Percentiles rank a stretch among this genome's conserved stretches.
Evolutionary conservation across 2,113 vertebrate genomes (phyloP).

Genomic region (Lota lota): DNA sequence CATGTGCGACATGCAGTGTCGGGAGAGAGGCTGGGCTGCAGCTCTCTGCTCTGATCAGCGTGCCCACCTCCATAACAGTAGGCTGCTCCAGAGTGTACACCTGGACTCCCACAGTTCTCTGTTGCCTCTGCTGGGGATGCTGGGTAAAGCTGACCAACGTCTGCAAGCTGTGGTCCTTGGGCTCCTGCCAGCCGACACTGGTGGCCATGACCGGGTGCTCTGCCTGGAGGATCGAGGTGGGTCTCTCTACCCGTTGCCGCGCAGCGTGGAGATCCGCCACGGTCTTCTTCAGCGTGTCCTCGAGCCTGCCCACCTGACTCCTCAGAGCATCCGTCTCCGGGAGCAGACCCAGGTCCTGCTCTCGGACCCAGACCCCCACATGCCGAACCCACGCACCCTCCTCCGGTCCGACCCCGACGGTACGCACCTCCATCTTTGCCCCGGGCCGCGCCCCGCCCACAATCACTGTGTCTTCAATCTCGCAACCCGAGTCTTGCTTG

Average conservation of each 20-base stretch:
- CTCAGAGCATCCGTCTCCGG: conserved; percentile 68
- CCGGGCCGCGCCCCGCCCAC: conserved; percentile 61
- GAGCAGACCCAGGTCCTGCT: conserved; percentile 78
- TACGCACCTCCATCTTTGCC: conserved; percentile 65
- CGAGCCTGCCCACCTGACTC: conserved; percentile 76
- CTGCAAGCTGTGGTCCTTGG: conserved; percentile 62
- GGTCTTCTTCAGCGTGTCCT: conserved; percentile 76
- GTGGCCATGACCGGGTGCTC: conserved; percentile 71
- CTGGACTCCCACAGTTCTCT: conserved; percentile 78
- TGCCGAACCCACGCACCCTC: conserved; percentile 46
- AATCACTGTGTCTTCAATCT: conserved; percentile 74
- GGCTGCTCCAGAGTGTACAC: conserved; percentile 78
- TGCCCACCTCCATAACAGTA: conserved; percentile 69
- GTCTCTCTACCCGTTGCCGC: conserved; percentile 49
- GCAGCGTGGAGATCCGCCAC: conserved; percentile 72
- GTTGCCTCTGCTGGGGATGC: conserved; percentile 58
- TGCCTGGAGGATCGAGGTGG: conserved; percentile 35
- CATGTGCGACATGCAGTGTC: conserved; percentile 9
- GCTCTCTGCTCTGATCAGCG: conserved; percentile 60
- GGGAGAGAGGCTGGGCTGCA: conserved; percentile 52
- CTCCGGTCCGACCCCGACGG: conserved; percentile 71
- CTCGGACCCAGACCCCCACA: conserved; percentile 79
- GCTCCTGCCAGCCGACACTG: conserved; percentile 70
- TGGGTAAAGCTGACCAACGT: conserved; percentile 74
- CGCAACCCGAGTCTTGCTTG: conserved; percentile 70